Evolutionary conservation across 1,140 invertebrate species (phyloP).

Genomic region (Rhizoglyphus robini): DNA sequence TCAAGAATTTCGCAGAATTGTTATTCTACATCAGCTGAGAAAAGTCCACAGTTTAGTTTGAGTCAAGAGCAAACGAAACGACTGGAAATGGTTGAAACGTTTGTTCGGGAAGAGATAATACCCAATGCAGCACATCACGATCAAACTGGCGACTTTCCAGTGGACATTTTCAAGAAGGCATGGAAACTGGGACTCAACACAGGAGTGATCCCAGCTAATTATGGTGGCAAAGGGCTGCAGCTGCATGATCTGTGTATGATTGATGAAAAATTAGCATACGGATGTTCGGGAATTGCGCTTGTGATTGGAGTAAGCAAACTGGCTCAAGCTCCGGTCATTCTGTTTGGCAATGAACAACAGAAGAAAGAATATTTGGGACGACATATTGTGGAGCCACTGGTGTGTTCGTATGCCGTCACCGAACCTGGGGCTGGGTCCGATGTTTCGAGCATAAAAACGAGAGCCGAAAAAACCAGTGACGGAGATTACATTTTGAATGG

Average conservation of each 20-base stretch:
- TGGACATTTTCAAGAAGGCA: conserved; percentile 87
- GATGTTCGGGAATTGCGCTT: conserved; percentile 82
- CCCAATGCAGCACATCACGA: conserved; percentile 43
- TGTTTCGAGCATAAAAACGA: conserved; percentile 87
- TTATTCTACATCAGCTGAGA: no score
- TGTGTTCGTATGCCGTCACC: conserved; percentile 82
- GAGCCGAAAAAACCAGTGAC: conserved; percentile 62
- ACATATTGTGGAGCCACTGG: conserved; percentile 42
- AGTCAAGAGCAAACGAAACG: conserved; percentile 32
- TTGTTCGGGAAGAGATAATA: conserved; percentile 42
- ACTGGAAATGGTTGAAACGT: no score
- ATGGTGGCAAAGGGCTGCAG: conserved; percentile 59
- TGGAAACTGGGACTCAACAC: conserved; percentile 79
- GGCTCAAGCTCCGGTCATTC: conserved; percentile 75
- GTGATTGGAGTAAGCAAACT: conserved; percentile 76
- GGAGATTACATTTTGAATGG: conserved; percentile 92
- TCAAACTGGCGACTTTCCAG: conserved; percentile 60
- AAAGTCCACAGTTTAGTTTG: no score
- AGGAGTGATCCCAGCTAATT: conserved; percentile 55
- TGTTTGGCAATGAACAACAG: conserved; percentile 70
- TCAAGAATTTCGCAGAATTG: no score
- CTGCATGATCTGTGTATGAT: conserved; percentile 71
- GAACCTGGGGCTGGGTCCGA: conserved; percentile 81
- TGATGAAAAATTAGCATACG: conserved; percentile 75
- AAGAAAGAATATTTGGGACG: conserved; percentile 85